Conservation (phyloP, 2,113 vertebrate genomes). For the Dunckerocampus dactyliophorus region DNA sequence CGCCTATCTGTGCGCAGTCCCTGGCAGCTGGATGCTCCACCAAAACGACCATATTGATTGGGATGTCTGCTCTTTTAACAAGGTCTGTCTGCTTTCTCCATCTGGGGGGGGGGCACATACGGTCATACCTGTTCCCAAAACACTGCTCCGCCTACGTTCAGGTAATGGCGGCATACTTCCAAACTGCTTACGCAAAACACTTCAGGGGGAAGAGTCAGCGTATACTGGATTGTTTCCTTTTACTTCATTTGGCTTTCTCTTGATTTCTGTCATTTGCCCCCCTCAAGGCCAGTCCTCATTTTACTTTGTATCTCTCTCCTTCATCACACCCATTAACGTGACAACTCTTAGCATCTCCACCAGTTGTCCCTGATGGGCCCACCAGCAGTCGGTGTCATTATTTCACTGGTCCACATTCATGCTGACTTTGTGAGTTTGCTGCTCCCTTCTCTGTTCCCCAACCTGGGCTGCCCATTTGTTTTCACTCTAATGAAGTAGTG, state of each 20-base stretch:
- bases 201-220: constrained; percentile 23
- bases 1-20: constrained; percentile 54
- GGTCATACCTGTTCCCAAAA: constrained; percentile 58
- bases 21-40: constrained; percentile 58
- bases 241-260: constrained; percentile 33
- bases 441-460: constrained; percentile 30
- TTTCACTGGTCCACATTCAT: constrained; percentile 44
- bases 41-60: constrained; percentile 66
- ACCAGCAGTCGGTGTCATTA: constrained; percentile 54
- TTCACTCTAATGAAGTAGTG: constrained; percentile 65
- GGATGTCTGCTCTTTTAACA: constrained; percentile 70
- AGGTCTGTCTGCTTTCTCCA: constrained; percentile 63
- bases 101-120: constrained; percentile 27
- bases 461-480: constrained; percentile 55
- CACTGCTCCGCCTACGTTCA: constrained; percentile 41
- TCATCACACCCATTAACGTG: constrained; percentile 41
- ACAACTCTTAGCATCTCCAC: constrained; percentile 37
- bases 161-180: constrained; percentile 54
- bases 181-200: constrained; percentile 64
- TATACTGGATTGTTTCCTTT: constrained; percentile 28
- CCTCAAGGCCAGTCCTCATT: constrained; percentile 12
- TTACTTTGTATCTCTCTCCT: constrained; percentile 19
- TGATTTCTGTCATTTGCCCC: constrained; percentile 30
- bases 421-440: constrained; percentile 55
- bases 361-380: constrained; percentile 49